Evolutionary conservation across 2,888 invertebrate genomes (phyloP), one percentile per base, ranked within the genome.

Genomic region (Noctua pronuba): DNA sequence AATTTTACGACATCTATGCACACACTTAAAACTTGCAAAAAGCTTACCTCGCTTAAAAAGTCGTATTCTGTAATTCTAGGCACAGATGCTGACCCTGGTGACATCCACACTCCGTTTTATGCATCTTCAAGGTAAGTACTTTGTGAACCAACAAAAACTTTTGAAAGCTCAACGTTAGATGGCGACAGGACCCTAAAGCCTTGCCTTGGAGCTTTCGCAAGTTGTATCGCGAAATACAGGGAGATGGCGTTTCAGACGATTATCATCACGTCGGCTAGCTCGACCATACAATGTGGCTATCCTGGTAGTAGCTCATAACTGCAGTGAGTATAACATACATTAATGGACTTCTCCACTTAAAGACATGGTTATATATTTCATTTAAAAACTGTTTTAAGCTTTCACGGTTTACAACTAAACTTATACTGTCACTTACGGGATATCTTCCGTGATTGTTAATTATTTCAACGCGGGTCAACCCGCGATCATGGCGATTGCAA

Each of bases 151-250:
- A 35, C 24, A 24, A 69, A 35, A 46, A 13, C 41, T 74, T 69
- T 66, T 24, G 13, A 66, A 75, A 81, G 49, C 21, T 73, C 35
- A 44, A 52, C 64, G 84, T 70, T 73, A 84, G 78, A 75, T 82
- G 75, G 79, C 60, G 58, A 46, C 28, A 16, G n/a, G 13, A n/a
- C 7, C 38, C 16, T 18, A 35, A 58, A 52, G 31, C 28, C n/a
- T 28, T 38, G 16, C 18, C 66, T 67, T 49, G n/a, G 10, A 67
- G 60, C 58, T 31, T 76, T 49, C 5, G 13, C 41, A 49, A 52
- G 46, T 72, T 62, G 71, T 73, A 7, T 16, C 16, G n/a, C 24
- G 13, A 66, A 72, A 62, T 46, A 18, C 10, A 49, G 64, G 10
- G 0, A 84, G 83, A 84, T 84, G 84, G 81, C 83, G 73, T 58